phyloP scores from a whole-genome alignment of 1,140 invertebrate genomes.

The Ips typographus region DNA sequence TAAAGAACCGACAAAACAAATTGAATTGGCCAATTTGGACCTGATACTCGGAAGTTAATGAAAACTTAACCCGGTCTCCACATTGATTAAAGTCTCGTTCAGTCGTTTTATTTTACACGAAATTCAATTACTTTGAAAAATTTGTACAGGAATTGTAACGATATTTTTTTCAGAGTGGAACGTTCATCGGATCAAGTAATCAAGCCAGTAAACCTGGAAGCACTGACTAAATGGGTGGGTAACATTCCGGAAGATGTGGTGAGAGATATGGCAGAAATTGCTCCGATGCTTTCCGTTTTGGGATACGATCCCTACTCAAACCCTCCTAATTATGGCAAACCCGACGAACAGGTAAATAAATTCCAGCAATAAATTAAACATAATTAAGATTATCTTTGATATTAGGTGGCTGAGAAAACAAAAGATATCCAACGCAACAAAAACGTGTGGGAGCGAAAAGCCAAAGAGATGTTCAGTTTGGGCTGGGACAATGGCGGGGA shows the following conservation, averaged over 20 bases:
- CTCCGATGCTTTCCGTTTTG: conserved; percentile 87
- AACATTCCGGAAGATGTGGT: conserved; percentile 89
- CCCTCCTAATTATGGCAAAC: conserved; percentile 89
- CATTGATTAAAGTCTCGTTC: background rate
- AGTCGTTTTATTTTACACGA: background rate
- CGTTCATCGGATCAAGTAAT: conserved; percentile 98
- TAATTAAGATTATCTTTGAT: background rate
- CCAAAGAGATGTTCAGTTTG: conserved; percentile 54
- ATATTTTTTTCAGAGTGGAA: conserved; percentile 77
- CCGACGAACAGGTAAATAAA: conserved; percentile 71
- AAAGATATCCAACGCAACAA: conserved; percentile 57
- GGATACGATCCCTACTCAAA: conserved; percentile 94
- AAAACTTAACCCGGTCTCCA: no score
- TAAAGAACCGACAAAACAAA: no score
- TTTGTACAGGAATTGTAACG: background rate
- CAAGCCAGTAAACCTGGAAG: conserved; percentile 96
- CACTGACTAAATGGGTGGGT: conserved; percentile 95
- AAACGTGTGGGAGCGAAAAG: conserved; percentile 59
- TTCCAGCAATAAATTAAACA: background rate
- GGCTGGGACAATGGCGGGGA: conserved; percentile 43
- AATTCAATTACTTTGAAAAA: no score
- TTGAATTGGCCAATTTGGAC: no score
- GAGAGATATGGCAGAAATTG: conserved; percentile 85
- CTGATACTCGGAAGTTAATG: no score
- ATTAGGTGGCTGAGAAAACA: conserved; percentile 79